Evolutionary conservation across 2,797 vertebrate species (phyloP).

Genomic region (Hydrolagus colliei): DNA sequence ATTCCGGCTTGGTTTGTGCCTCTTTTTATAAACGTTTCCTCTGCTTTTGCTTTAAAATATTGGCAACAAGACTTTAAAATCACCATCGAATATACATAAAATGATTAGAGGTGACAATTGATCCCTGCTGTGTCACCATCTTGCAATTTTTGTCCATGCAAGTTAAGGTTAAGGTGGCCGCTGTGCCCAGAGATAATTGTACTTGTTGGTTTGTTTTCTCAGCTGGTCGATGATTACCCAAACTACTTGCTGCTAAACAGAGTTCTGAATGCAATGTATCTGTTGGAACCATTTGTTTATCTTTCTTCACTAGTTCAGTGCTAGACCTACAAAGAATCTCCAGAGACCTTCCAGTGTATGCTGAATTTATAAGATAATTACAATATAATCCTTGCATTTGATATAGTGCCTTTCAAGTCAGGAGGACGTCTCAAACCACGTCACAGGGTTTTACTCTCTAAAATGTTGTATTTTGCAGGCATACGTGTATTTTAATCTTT

Average conservation of each 20-base stretch:
- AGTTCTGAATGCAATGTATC: conserved; percentile 36
- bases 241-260: conserved; percentile 38
- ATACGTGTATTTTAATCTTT: no score
- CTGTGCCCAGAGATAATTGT: neutral
- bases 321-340: conserved; percentile 33
- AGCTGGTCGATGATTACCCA: conserved; percentile 32
- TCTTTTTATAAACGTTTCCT: neutral
- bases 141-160: neutral
- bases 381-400: no score
- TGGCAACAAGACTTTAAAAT: neutral
- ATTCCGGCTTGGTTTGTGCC: conserved; percentile 1
- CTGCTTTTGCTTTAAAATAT: neutral
- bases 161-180: neutral
- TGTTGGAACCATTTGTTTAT: conserved; percentile 40
- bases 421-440: no score
- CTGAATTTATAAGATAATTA: neutral
- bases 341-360: neutral
- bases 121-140: neutral
- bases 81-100: neutral
- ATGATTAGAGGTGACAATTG: neutral
- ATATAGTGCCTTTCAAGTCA: no score
- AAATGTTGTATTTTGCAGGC: no score
- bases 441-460: no score
- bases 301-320: conserved; percentile 37
- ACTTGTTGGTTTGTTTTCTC: conserved; percentile 27